Percentiles rank a stretch among this genome's conserved stretches.
These are phyloP conservation scores for Andrena praecox DNA, from an alignment of 2,888 invertebrate species.

Conservation along the genomic window DNA sequence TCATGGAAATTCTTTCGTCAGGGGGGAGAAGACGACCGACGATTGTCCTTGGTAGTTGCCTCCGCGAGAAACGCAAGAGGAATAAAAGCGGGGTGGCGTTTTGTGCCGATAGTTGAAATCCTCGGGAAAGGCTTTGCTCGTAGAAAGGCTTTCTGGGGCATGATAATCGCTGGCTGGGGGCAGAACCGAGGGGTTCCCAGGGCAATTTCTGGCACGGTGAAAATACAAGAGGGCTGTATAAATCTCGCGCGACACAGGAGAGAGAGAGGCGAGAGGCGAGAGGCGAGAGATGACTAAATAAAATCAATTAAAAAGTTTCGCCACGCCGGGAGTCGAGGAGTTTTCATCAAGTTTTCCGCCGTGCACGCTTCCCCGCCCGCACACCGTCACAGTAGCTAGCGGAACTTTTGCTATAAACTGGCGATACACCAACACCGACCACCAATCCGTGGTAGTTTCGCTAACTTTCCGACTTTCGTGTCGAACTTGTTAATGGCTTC, in stretches of 20 bases:
- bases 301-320: slow-evolving; percentile 76
- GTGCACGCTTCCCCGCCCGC: slow-evolving; percentile 5
- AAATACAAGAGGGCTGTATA: slow-evolving; percentile 55
- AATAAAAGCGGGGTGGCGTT: slow-evolving; percentile 2
- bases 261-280: neutral
- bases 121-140: neutral
- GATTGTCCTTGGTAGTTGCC: neutral
- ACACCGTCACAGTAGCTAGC: slow-evolving; percentile 45
- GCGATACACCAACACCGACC: slow-evolving; percentile 67
- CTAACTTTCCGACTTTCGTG: slow-evolving; percentile 77
- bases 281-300: slow-evolving; percentile 59
- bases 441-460: slow-evolving; percentile 71
- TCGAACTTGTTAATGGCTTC: slow-evolving; percentile 80
- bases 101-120: slow-evolving; percentile 40
- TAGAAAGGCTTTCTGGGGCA: slow-evolving; percentile 34
- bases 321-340: slow-evolving; percentile 44
- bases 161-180: slow-evolving; percentile 45
- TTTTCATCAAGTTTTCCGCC: slow-evolving; percentile 67
- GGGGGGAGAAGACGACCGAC: neutral
- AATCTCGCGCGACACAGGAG: slow-evolving; percentile 44
- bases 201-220: slow-evolving; percentile 50
- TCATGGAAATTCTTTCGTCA: too few species aligned
- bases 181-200: slow-evolving; percentile 21
- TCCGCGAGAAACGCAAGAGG: slow-evolving; percentile 10
- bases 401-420: slow-evolving; percentile 67